phyloP scores from a whole-genome alignment of 2,888 invertebrate species.

The Torymus aiolomorphi region DNA sequence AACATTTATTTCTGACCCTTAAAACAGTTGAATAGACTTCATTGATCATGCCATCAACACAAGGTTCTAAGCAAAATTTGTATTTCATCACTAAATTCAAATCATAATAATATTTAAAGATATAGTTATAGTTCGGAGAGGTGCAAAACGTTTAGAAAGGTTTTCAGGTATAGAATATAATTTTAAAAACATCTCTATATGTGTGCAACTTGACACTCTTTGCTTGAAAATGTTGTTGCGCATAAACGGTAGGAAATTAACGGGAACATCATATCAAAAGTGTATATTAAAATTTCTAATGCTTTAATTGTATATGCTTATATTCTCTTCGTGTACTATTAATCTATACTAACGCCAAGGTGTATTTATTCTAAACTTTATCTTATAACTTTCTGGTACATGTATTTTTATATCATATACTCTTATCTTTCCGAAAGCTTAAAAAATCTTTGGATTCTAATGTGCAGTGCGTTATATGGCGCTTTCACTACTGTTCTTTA shows the following conservation, averaged over 20 bases:
- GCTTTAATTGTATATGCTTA: conserved; percentile 36
- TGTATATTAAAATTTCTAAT: neutral
- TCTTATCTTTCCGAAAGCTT: conserved; percentile 11
- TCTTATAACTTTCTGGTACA: neutral
- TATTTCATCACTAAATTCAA: no score
- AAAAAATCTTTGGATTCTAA: neutral
- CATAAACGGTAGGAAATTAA: neutral
- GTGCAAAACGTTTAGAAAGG: neutral
- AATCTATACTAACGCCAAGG: neutral
- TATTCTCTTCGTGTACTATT: conserved; percentile 14
- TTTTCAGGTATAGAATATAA: conserved; percentile 15
- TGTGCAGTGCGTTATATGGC: conserved; percentile 7
- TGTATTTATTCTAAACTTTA: conserved; percentile 9
- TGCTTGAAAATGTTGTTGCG: conserved; percentile 22
- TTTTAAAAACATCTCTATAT: neutral
- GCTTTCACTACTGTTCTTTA: conserved; percentile 16
- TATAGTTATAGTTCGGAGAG: neutral
- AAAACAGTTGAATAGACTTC: neutral
- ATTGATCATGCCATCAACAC: neutral
- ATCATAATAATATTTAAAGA: neutral
- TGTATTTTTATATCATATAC: neutral
- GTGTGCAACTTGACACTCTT: conserved; percentile 9
- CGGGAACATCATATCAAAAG: conserved; percentile 7
- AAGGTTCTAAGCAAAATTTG: no score
- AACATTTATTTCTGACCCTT: conserved; percentile 17